A percentile compares a stretch with the other conserved stretches of the same genome.
Conservation (phyloP, 2,797 vertebrate genomes). For the Taeniopygia guttata region DNA sequence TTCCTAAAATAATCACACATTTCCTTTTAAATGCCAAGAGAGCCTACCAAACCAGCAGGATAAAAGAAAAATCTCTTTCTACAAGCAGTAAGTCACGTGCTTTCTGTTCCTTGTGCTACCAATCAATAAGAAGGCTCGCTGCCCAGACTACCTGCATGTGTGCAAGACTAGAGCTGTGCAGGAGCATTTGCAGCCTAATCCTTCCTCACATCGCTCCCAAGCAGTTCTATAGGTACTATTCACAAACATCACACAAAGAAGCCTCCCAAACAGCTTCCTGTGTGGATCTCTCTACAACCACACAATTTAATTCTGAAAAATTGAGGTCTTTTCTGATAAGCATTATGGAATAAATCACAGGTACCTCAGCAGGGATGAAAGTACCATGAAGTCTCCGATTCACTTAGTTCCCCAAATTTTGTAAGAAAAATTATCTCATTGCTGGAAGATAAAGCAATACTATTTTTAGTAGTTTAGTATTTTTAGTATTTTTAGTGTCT, state of each 20-base stretch:
- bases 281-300: background rate
- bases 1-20: background rate
- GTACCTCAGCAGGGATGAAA: background rate
- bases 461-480: background rate
- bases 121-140: background rate
- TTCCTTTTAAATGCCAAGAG: background rate
- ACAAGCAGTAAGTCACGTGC: fast-evolving
- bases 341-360: background rate
- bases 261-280: background rate
- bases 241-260: fast-evolving
- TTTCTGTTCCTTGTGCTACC: background rate
- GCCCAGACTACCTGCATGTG: background rate
- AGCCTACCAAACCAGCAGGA: background rate
- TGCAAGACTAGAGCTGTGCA: background rate
- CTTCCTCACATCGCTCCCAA: background rate
- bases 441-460: background rate
- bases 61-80: background rate
- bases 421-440: background rate
- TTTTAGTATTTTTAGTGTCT: background rate
- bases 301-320: background rate
- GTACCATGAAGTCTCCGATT: background rate
- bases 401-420: background rate
- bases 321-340: background rate
- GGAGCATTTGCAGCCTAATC: background rate
- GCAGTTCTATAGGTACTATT: background rate